Conservation (phyloP, 2,888 invertebrate genomes). For the Drosophila anceps region DNA sequence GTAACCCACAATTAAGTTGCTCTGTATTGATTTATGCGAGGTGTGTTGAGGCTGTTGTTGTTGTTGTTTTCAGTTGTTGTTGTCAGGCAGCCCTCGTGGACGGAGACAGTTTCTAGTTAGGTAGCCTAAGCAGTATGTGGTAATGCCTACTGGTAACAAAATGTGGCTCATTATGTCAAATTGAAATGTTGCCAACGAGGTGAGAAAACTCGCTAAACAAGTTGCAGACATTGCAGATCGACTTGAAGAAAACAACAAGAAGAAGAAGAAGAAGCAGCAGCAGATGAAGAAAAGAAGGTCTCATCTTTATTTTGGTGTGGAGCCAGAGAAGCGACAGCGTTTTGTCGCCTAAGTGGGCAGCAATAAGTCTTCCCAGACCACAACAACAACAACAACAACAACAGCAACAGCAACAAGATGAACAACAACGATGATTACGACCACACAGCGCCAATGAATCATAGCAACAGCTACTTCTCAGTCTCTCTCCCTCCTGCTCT, state of each 20-base stretch:
- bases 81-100: not conserved
- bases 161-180: conserved; percentile 85
- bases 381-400: not conserved
- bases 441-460: conserved; percentile 73
- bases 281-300: not conserved
- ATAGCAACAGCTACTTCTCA: conserved; percentile 45
- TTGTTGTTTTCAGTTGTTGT: not conserved
- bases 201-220: conserved; percentile 63
- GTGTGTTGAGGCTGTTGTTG: not conserved
- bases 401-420: not conserved
- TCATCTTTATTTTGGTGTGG: not conserved
- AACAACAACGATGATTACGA: conserved; percentile 45
- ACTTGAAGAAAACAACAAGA: conserved; percentile 40
- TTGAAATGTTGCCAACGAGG: conserved; percentile 82
- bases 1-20: not conserved
- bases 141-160: conserved; percentile 68
- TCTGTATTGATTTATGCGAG: conserved; percentile 19
- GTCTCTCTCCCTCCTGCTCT: conserved; percentile 24
- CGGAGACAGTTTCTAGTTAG: conserved; percentile 25
- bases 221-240: conserved; percentile 49
- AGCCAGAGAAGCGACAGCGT: conserved; percentile 58
- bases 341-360: conserved; percentile 79
- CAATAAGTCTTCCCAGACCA: conserved; percentile 63
- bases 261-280: conserved; percentile 34
- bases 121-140: conserved; percentile 41